Conservation (phyloP, 2,113 vertebrate species). For the Melanocharis versteri region DNA sequence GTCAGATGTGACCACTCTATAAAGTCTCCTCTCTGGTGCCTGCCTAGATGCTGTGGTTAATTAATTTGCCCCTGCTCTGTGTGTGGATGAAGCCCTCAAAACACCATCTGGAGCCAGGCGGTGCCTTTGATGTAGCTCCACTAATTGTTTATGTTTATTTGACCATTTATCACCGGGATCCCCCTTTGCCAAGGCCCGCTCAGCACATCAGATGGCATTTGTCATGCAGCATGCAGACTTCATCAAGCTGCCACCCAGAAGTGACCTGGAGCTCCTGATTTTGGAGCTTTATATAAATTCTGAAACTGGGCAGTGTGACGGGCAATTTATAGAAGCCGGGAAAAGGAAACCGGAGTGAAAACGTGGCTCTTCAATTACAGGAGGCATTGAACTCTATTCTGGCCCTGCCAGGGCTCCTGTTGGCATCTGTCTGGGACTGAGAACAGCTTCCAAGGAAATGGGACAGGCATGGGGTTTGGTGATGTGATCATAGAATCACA, state of each 20-base stretch:
- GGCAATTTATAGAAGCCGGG: background rate
- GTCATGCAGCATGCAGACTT: background rate
- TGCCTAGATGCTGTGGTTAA: background rate
- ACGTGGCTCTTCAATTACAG: background rate
- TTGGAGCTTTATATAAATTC: background rate
- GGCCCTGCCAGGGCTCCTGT: background rate
- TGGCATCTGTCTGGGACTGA: background rate
- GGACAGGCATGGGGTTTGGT: background rate
- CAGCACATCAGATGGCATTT: background rate
- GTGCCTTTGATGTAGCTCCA: background rate
- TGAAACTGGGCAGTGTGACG: background rate
- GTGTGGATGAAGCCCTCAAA: background rate
- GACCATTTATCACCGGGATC: background rate
- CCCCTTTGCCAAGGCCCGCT: background rate
- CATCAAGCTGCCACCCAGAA: background rate
- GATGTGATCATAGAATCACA: background rate
- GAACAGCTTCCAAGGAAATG: background rate
- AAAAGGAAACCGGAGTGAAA: background rate
- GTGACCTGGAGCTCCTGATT: background rate
- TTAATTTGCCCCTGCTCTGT: background rate
- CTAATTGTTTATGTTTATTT: constrained; percentile 22
- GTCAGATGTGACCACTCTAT: background rate
- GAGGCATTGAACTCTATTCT: background rate
- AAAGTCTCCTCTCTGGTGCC: background rate
- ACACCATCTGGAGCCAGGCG: background rate